Conservation (phyloP, 1,140 invertebrate species). For the Drosophila ercepeae region DNA sequence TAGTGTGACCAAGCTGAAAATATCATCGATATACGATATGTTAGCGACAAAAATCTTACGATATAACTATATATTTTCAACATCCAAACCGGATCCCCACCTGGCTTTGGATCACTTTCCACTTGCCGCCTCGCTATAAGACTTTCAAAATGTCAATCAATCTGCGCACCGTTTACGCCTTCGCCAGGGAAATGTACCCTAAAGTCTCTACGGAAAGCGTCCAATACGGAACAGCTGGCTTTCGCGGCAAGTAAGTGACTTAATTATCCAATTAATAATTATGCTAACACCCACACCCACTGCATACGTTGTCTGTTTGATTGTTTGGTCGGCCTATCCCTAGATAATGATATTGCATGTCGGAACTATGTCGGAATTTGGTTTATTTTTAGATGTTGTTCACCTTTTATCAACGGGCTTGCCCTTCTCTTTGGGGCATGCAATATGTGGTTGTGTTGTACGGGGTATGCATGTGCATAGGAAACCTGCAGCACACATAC, state of each 20-base stretch:
- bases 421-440: conserved; percentile 33
- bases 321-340: conserved; percentile 22
- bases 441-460: conserved; percentile 21
- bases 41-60: too few relatives aligned
- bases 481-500: conserved; percentile 2
- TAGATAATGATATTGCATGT: conserved; percentile 56
- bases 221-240: conserved; percentile 89
- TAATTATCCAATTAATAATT: conserved; percentile 10
- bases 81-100: conserved; percentile 44
- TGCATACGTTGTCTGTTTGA: conserved; percentile 20
- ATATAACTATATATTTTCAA: too few relatives aligned
- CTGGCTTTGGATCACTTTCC: conserved; percentile 27
- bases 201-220: conserved; percentile 86
- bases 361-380: conserved; percentile 40
- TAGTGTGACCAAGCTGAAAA: too few relatives aligned
- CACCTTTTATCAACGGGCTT: conserved; percentile 72
- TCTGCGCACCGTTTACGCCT: conserved; percentile 86
- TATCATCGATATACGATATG: too few relatives aligned
- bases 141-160: conserved; percentile 74
- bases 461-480: conserved; percentile 21
- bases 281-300: conserved; percentile 24
- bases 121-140: neutral
- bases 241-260: conserved; percentile 87
- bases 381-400: conserved; percentile 66
- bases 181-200: conserved; percentile 90